Conservation (phyloP, 2,888 invertebrate species). For the Geophilus truncorum region DNA sequence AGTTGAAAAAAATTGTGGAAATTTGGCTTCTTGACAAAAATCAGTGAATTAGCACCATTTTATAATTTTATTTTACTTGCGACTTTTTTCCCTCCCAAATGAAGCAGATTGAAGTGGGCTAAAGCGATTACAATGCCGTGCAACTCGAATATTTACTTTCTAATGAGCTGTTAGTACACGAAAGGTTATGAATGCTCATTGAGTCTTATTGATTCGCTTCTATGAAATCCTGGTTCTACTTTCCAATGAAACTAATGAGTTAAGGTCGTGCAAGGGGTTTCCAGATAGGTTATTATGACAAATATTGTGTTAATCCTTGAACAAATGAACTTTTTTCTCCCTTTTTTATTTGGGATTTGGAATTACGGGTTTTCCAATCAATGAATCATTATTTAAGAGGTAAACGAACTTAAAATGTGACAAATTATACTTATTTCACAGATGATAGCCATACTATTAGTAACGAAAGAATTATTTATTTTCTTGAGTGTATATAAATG, state of each 20-base stretch:
- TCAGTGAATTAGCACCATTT: neutral
- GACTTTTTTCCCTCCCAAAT: neutral
- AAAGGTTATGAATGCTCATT: neutral
- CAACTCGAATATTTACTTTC: neutral
- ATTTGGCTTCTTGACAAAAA: neutral
- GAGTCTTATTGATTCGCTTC: neutral
- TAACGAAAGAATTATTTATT: constrained; percentile 28
- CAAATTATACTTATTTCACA: neutral
- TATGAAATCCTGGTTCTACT: neutral
- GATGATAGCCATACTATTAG: neutral
- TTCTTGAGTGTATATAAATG: constrained; percentile 28
- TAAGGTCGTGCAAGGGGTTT: neutral
- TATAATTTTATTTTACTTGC: neutral
- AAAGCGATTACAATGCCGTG: neutral
- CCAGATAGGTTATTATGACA: neutral
- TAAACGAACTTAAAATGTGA: neutral
- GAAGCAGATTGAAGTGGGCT: neutral
- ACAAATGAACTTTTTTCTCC: neutral
- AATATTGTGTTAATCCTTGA: constrained; percentile 1
- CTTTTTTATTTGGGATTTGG: neutral
- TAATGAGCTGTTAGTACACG: neutral
- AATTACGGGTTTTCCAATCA: neutral
- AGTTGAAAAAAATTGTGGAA: neutral
- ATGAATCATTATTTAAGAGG: neutral
- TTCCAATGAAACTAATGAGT: constrained; percentile 23